Conservation (phyloP, 2,888 invertebrate species). For the Clistopyga incitator region DNA sequence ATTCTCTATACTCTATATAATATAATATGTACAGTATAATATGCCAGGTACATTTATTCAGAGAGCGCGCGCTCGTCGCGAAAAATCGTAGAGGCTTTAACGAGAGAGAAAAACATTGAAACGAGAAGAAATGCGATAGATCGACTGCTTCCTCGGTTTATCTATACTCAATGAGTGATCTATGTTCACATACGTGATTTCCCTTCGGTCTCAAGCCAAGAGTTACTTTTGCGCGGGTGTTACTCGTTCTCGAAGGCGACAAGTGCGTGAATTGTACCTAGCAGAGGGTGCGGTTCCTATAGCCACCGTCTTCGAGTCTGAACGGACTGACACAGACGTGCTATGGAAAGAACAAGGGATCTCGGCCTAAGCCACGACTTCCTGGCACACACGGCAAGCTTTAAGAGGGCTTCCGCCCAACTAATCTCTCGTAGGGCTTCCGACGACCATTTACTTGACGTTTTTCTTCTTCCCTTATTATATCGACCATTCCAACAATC, state of each 20-base stretch:
- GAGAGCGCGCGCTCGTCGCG: conserved; percentile 25
- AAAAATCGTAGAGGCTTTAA: conserved; percentile 39
- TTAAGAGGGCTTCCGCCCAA: conserved; percentile 39
- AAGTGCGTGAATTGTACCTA: neutral
- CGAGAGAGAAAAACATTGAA: conserved; percentile 19
- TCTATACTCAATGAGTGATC: conserved; percentile 22
- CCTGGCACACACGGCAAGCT: neutral
- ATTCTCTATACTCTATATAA: conserved; percentile 7
- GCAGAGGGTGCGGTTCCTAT: conserved; percentile 47
- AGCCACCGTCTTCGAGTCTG: conserved; percentile 47
- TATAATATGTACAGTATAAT: conserved; percentile 14
- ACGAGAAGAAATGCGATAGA: no score
- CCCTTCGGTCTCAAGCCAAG: conserved; percentile 38
- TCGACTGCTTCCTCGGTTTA: conserved; percentile 17
- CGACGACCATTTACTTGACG: conserved; percentile 2
- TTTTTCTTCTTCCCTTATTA: conserved; percentile 11
- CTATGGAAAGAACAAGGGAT: conserved; percentile 43
- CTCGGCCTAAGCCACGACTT: conserved; percentile 25
- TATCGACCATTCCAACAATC: neutral
- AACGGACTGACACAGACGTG: conserved; percentile 27
- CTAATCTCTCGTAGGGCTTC: conserved; percentile 53
- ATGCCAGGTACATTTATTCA: conserved; percentile 30
- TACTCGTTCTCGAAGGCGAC: conserved; percentile 14
- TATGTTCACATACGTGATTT: no score
- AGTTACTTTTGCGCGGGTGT: conserved; percentile 58